Evolutionary conservation across 2,113 vertebrate genomes (phyloP).

Genomic region (Myanophis thanlyinensis): DNA sequence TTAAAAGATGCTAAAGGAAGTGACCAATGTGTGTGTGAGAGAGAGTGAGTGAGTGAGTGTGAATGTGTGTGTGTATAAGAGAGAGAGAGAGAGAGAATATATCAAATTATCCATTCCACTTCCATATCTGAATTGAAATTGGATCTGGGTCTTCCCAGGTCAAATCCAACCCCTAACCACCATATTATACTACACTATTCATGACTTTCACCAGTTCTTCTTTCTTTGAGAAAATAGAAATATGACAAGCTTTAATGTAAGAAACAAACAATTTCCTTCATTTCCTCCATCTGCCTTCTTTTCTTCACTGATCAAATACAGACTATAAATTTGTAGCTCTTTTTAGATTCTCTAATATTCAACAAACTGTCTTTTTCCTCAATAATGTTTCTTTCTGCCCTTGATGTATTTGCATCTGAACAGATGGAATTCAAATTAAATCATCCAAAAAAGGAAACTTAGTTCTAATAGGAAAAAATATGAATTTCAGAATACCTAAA

Average conservation of each 20-base stretch:
- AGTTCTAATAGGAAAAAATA: neutral
- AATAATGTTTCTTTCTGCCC: neutral
- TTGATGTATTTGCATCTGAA: neutral
- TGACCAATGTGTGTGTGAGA: neutral
- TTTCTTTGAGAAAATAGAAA: neutral
- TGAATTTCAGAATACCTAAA: neutral
- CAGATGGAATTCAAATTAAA: neutral
- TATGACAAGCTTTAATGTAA: neutral
- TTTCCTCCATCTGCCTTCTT: neutral
- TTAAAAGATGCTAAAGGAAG: constrained; percentile 38
- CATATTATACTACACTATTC: neutral
- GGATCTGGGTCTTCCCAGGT: neutral
- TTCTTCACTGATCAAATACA: neutral
- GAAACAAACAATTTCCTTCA: neutral
- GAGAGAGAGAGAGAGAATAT: too few species aligned
- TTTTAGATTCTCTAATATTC: neutral
- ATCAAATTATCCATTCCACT: neutral
- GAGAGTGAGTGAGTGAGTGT: too few species aligned
- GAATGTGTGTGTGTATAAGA: too few species aligned
- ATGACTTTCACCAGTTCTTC: neutral
- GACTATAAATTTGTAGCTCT: neutral
- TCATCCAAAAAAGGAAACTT: neutral
- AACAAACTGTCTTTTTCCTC: neutral
- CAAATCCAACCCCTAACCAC: neutral
- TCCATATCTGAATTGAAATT: neutral